Percentiles rank a stretch among this genome's conserved stretches.
These are phyloP conservation scores for Drosophila leonis DNA, from an alignment of 2,888 invertebrate species.

Conservation along the genomic window DNA sequence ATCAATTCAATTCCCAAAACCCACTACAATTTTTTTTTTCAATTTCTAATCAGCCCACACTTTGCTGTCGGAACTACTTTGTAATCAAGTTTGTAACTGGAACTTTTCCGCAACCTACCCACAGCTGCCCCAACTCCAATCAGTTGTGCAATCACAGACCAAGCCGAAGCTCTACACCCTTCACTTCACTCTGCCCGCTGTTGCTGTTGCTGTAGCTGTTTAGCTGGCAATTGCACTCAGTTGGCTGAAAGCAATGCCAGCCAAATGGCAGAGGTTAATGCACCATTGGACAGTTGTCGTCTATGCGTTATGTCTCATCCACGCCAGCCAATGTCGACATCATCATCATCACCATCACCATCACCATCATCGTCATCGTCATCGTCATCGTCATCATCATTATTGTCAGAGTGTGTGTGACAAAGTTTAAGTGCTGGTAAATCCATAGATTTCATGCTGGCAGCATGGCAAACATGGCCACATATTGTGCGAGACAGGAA, in stretches of 20 bases:
- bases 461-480: slow-evolving; percentile 74
- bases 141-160: slow-evolving; percentile 36
- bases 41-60: neutral
- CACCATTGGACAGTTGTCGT: slow-evolving; percentile 66
- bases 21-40: neutral
- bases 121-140: slow-evolving; percentile 6
- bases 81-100: neutral
- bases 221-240: slow-evolving; percentile 33
- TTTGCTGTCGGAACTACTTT: neutral
- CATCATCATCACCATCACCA: slow-evolving; percentile 46
- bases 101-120: slow-evolving; percentile 2
- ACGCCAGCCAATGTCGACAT: slow-evolving; percentile 52
- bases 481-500: slow-evolving; percentile 77
- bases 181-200: neutral
- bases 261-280: slow-evolving; percentile 70
- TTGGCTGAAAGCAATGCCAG: slow-evolving; percentile 19
- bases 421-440: slow-evolving; percentile 85
- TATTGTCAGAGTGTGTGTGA: slow-evolving; percentile 31
- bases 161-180: slow-evolving; percentile 8
- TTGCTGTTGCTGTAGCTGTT: slow-evolving; percentile 14
- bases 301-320: slow-evolving; percentile 54
- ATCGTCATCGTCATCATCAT: slow-evolving; percentile 43
- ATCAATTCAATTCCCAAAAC: neutral
- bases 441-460: slow-evolving; percentile 83
- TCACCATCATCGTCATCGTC: too few species aligned